Conservation (phyloP, 1,140 invertebrate species). For the Acarapis woodi region DNA sequence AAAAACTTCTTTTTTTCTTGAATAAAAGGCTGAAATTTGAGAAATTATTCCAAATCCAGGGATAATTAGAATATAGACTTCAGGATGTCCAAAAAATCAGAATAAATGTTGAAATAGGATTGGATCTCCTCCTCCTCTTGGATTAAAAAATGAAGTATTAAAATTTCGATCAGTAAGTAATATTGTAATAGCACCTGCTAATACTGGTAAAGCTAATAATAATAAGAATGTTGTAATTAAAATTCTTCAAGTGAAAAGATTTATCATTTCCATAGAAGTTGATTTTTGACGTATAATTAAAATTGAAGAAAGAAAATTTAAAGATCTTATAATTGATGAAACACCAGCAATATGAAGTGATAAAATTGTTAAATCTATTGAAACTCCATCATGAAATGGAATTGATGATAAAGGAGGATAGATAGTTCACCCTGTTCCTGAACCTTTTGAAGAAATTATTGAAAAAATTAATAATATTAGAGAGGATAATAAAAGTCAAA, state of each 20-base stretch:
- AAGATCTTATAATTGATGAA: conserved; percentile 31
- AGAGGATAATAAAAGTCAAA: conserved; percentile 33
- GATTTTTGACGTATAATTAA: conserved; percentile 17
- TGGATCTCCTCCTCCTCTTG: conserved; percentile 31
- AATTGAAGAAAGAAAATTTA: conserved; percentile 27
- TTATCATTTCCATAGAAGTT: conserved; percentile 22
- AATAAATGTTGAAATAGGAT: conserved; percentile 44
- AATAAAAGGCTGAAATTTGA: conserved; percentile 28
- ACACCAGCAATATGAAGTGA: conserved; percentile 31
- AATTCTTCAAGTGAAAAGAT: conserved; percentile 30
- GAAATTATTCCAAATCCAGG: conserved; percentile 30
- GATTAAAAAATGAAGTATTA: conserved; percentile 36
- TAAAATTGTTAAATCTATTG: conserved; percentile 34
- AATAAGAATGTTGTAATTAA: conserved; percentile 32
- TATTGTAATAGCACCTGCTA: conserved; percentile 41
- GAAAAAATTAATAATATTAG: conserved; percentile 26
- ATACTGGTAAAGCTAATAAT: conserved; percentile 30
- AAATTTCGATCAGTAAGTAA: conserved; percentile 34
- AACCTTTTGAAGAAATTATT: conserved; percentile 26
- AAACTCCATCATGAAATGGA: conserved; percentile 25
- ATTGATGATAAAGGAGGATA: conserved; percentile 31
- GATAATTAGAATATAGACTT: conserved; percentile 38
- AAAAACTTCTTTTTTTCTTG: conserved; percentile 27
- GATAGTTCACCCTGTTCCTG: conserved; percentile 30
- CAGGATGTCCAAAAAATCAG: conserved; percentile 44